phyloP scores from a whole-genome alignment of 2,888 invertebrate species.

The Cephus runcator region DNA sequence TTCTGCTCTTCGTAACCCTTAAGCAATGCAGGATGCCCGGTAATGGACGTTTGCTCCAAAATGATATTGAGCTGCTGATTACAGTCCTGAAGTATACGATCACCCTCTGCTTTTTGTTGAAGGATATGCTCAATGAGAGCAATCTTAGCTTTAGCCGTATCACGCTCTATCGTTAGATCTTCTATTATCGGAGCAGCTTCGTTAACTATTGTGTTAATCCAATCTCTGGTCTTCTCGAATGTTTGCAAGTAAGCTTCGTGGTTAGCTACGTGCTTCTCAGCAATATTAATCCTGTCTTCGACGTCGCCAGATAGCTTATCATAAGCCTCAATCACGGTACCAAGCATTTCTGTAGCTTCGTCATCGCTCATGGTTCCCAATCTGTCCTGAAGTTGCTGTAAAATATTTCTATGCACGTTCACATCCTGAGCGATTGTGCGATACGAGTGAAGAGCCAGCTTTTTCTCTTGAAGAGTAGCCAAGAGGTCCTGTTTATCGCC shows the following conservation, averaged over 20 bases:
- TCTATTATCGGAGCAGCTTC: constrained; percentile 81
- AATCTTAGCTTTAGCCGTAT: constrained; percentile 81
- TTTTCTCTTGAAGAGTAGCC: constrained; percentile 88
- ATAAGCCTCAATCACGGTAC: constrained; percentile 79
- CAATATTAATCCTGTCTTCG: constrained; percentile 73
- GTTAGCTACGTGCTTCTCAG: constrained; percentile 79
- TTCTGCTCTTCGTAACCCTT: constrained; percentile 81
- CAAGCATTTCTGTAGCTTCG: constrained; percentile 80
- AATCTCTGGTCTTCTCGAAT: constrained; percentile 85
- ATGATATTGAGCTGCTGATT: constrained; percentile 78
- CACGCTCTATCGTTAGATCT: constrained; percentile 82
- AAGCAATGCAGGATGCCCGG: constrained; percentile 79
- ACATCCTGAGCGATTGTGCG: constrained; percentile 88
- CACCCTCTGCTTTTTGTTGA: constrained; percentile 78
- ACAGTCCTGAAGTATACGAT: constrained; percentile 76
- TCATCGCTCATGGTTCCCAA: constrained; percentile 82
- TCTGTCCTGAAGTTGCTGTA: constrained; percentile 86
- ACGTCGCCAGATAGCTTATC: constrained; percentile 76
- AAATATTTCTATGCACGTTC: constrained; percentile 83
- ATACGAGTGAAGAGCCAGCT: constrained; percentile 83
- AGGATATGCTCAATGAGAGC: constrained; percentile 80
- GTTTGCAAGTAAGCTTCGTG: constrained; percentile 86
- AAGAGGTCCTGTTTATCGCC: constrained; percentile 78
- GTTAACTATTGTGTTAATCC: constrained; percentile 81
- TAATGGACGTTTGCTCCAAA: constrained; percentile 79